phyloP scores from a whole-genome alignment of 2,113 vertebrate genomes.

The Limnothrissa miodon region DNA sequence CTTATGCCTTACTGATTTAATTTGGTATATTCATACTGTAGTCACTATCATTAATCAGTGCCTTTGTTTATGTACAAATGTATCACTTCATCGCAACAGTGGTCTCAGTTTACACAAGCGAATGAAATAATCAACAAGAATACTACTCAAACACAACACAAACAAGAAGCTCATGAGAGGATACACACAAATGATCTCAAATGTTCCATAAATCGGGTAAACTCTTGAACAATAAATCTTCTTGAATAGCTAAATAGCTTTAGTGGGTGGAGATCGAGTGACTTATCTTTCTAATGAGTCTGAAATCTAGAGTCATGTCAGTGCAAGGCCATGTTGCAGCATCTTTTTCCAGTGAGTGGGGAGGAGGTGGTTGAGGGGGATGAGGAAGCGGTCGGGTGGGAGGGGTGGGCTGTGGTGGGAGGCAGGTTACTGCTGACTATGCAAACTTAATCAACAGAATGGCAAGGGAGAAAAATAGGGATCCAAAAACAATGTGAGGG shows the following conservation, averaged over 20 bases:
- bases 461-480: conserved; percentile 65
- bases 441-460: conserved; percentile 26
- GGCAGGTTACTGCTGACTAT: conserved; percentile 33
- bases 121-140: background rate
- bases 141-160: background rate
- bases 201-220: background rate
- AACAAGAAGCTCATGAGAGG: background rate
- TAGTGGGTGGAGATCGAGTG: background rate
- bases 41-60: background rate
- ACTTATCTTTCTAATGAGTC: conserved; percentile 27
- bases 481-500: conserved; percentile 65
- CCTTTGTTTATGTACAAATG: background rate
- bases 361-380: background rate
- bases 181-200: background rate
- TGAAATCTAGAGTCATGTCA: background rate
- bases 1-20: no score
- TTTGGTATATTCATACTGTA: background rate
- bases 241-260: background rate
- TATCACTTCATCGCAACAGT: background rate
- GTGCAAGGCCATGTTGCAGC: conserved; percentile 18
- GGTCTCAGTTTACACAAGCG: background rate
- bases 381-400: background rate
- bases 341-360: background rate
- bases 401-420: background rate
- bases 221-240: background rate